These are phyloP conservation scores for Pseudonaja textilis DNA, from an alignment of 2,113 vertebrate species.

Conservation along the genomic window DNA sequence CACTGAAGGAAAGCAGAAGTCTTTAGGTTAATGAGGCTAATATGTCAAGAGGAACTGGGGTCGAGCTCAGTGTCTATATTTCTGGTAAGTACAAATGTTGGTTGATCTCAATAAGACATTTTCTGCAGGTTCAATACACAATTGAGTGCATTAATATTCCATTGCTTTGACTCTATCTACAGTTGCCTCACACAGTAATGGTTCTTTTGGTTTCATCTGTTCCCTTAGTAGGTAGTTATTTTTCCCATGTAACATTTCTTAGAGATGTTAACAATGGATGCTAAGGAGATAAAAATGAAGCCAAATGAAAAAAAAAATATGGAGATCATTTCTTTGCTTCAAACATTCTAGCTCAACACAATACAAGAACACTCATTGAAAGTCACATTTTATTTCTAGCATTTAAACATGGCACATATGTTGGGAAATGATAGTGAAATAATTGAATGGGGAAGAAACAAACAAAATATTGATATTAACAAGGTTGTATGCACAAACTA, in stretches of 20 bases:
- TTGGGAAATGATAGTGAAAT: not conserved
- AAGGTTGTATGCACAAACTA: not conserved
- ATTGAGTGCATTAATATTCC: not conserved
- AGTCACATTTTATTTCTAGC: not conserved
- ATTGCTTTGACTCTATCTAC: not conserved
- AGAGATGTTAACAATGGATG: not conserved
- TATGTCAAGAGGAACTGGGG: not conserved
- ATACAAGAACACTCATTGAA: not conserved
- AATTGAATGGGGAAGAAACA: not conserved
- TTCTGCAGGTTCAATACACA: not conserved
- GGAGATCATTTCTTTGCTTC: not conserved
- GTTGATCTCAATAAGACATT: not conserved
- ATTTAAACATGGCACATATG: not conserved
- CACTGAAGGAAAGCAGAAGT: conserved; percentile 72
- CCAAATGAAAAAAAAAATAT: conserved; percentile 7
- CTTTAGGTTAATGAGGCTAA: conserved; percentile 16
- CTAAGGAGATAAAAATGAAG: not conserved
- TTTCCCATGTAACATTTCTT: not conserved
- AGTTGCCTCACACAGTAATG: not conserved
- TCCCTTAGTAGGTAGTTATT: conserved; percentile 8
- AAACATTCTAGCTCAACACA: not conserved
- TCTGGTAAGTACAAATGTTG: not conserved
- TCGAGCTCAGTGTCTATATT: not conserved
- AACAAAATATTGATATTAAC: not conserved
- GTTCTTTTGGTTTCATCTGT: not conserved